phyloP scores from a whole-genome alignment of 2,888 invertebrate genomes.

The Cinara cedri region DNA sequence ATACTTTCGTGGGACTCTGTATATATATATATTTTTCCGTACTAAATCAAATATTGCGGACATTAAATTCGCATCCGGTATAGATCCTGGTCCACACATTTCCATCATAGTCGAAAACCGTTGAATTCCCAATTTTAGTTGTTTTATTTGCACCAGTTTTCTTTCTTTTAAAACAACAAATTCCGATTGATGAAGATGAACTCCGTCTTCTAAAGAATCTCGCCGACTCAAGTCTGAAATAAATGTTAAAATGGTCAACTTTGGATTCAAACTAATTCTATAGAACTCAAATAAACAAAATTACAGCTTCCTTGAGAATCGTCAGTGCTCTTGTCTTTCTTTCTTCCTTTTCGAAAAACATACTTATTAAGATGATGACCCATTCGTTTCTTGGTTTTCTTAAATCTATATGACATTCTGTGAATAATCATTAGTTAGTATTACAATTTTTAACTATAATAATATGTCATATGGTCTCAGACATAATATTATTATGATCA shows the following conservation, averaged over 20 bases:
- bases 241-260: slow-evolving; percentile 15
- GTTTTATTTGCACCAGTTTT: slow-evolving; percentile 77
- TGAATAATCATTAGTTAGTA: slow-evolving; percentile 19
- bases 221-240: slow-evolving; percentile 75
- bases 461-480: too few relatives aligned
- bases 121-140: slow-evolving; percentile 85
- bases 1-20: too few relatives aligned
- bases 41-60: slow-evolving; percentile 94
- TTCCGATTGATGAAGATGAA: slow-evolving; percentile 82
- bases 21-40: slow-evolving; percentile 59
- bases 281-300: slow-evolving; percentile 61
- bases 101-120: slow-evolving; percentile 91
- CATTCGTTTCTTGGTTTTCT: slow-evolving; percentile 84
- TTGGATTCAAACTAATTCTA: too few relatives aligned
- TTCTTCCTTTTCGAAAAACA: slow-evolving; percentile 82
- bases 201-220: slow-evolving; percentile 82
- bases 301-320: slow-evolving; percentile 80
- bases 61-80: slow-evolving; percentile 95
- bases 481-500: background rate
- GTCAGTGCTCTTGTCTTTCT: slow-evolving; percentile 86
- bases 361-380: slow-evolving; percentile 85
- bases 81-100: slow-evolving; percentile 92
- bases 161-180: slow-evolving; percentile 87
- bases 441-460: too few relatives aligned
- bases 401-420: slow-evolving; percentile 70